Conservation (phyloP, 2,797 vertebrate species). For the Champsocephalus gunnari region DNA sequence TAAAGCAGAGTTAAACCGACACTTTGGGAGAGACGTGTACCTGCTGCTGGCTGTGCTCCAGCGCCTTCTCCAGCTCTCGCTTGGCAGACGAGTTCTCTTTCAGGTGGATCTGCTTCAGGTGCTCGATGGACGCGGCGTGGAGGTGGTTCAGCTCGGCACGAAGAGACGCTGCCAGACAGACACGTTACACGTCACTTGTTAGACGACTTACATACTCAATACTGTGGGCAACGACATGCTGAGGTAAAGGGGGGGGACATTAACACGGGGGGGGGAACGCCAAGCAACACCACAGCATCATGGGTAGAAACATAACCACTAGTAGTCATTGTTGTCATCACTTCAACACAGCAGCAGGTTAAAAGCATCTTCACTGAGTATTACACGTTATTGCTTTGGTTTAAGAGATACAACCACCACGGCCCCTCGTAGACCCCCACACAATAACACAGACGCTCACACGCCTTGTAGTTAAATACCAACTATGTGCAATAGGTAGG, state of each 20-base stretch:
- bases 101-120: conserved; percentile 92
- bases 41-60: conserved; percentile 91
- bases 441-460: too few relatives aligned
- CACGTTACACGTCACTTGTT: too few relatives aligned
- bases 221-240: too few relatives aligned
- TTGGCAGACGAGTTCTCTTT: conserved; percentile 90
- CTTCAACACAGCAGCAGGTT: neutral
- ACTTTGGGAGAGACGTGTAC: conserved; percentile 59
- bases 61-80: conserved; percentile 90
- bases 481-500: too few relatives aligned
- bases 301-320: too few relatives aligned
- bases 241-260: neutral
- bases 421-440: too few relatives aligned
- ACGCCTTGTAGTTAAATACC: too few relatives aligned
- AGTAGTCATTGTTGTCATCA: neutral
- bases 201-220: too few relatives aligned
- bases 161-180: conserved; percentile 87
- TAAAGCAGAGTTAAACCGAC: neutral
- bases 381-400: neutral
- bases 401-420: neutral
- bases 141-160: conserved; percentile 97
- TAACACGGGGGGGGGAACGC: neutral
- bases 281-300: neutral
- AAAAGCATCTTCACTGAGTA: neutral
- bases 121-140: conserved; percentile 93